Evolutionary conservation across 1,140 invertebrate genomes (phyloP).

Genomic region (roundworm (Caenorhabditis elegans)): WBcel235 BX284606.5:13081001-13081500

Average conservation of each 20-base stretch:
- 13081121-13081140: slow-evolving; percentile 12
- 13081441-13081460: not conserved
- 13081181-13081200: not conserved
- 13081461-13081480: not conserved
- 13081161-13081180: slow-evolving; percentile 32
- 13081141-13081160: slow-evolving; percentile 26
- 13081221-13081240: not conserved
- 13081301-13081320: not conserved
- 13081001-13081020: too few relatives aligned
- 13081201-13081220: too few relatives aligned
- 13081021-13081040: slow-evolving; percentile 34
- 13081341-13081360: not conserved
- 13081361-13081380: slow-evolving; percentile 20
- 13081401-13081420: not conserved
- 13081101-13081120: not conserved
- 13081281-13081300: not conserved
- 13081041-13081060: not conserved
- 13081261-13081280: not conserved
- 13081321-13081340: not conserved
- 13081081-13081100: slow-evolving; percentile 28
- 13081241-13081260: not conserved
- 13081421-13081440: not conserved
- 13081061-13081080: not conserved
- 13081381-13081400: too few relatives aligned
- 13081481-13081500: not conserved